Base-by-base conservation (phyloP, 2,113 vertebrate species). In the Dasyornis broadbenti region DNA sequence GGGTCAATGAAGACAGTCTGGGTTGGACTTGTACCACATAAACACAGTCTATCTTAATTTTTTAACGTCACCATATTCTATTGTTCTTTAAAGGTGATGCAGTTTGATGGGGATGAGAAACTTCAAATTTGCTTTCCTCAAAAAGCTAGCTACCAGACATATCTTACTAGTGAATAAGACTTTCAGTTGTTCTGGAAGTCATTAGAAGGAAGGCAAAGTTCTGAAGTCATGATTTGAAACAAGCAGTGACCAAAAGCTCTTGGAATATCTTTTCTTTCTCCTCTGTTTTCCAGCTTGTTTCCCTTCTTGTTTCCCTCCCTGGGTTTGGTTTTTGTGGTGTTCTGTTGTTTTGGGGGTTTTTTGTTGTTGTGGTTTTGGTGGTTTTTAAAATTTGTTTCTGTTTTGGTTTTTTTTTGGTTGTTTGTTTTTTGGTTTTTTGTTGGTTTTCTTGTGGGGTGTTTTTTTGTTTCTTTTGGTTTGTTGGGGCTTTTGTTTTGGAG, bases 291-390 rank as follows among this genome's bases (percentile, higher is more conserved):
- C 24, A 31, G 9, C 9, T 75, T 53, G 15, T 22, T 53, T n/a
- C 23, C 6, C 18, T 45, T 0, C 0, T 30, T n/a, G 9, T 14
- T 40, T 53, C 3, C 30, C 2, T 2, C 30, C 24, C 33, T 37
- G 37, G 3, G 4, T 37, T 50, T 54, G 24, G 22, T 23, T 23
- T 49, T 49, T 56, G 20, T 35, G 27, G 11, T 31, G 40, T 71
- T 54, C 44, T 47, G 11, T 40, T 8, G 1, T 6, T 42, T 52
- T 50, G 22, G 18, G 27, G 4, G 16, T 3, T 42, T 54, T 71
- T 54, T 54, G 11, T 40, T 8, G 4, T 45, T 45, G 44, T 21
- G 14, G 11, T 45, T 8, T n/a, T 57, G 45, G 7, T 33, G 21
- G 33, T 1, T 4, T 42, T 59, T 50, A n/a, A n/a, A n/a, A 22